Base-by-base conservation (phyloP, 2,797 vertebrate genomes). In the Urophycis tenuis region DNA sequence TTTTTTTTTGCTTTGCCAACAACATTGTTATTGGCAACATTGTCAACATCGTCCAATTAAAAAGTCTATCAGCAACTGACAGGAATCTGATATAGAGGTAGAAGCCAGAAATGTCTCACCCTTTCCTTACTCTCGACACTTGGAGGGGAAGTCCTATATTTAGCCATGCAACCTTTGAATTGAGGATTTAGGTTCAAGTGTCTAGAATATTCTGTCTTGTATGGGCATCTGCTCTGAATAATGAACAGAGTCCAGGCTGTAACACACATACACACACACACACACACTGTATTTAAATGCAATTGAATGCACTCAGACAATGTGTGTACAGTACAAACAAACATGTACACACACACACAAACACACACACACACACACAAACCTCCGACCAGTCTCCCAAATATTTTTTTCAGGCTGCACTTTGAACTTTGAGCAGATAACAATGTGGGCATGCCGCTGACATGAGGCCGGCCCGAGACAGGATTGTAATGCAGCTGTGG, bases 381-480 rank as follows among this genome's bases (percentile, higher is more conserved):
- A 60, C 78, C 73, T 70, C 33, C 70, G 49, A n/a, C 36, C 75
- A 12, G 35, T 72, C 60, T 36, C 74, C 36, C 4, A 7, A 14
- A 69, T n/a, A n/a, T 72, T 32, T 71, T 79, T n/a, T 72, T 71
- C 80, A 35, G 71, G 74, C 78, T 89, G 84, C 84, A 82, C 87
- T 88, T 88, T 88, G 80, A 74, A 60, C 72, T 36, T 33, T 75
- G 19, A 33, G 36, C 77, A 80, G 86, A 89, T 86, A 85, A 85
- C 78, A 72, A 64, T 78, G 72, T 84, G 64, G 78, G 39, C 71
- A 64, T 31, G 34, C 7, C 53, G 73, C 11, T 0, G 3, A 49
- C 78, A 32, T 70, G 41, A 3, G 41, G 85, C 67, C 80, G 29
- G 34, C 39, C 78, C 74, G 64, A 34, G 41, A 60, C 35, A 8